phyloP scores from a whole-genome alignment of 2,797 vertebrate genomes.

The Amblyraja radiata region DNA sequence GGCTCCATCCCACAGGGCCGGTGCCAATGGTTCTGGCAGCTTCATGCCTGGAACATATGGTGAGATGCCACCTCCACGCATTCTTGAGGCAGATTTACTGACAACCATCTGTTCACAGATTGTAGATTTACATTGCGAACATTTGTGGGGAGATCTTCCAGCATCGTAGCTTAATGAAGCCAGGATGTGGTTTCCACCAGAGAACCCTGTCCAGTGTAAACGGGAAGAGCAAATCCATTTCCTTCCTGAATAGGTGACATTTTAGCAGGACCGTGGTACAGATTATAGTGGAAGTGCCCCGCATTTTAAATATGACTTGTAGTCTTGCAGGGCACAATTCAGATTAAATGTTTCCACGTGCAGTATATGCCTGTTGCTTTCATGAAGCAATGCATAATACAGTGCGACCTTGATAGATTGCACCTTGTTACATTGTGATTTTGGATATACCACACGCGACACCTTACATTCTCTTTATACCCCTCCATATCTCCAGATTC shows the following conservation, averaged over 20 bases:
- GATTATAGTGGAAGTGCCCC: not conserved
- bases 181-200: too few relatives aligned
- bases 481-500: too few relatives aligned
- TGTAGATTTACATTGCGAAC: not conserved
- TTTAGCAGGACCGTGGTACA: not conserved
- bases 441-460: too few relatives aligned
- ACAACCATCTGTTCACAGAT: not conserved
- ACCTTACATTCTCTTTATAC: too few relatives aligned
- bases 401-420: too few relatives aligned
- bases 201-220: not conserved
- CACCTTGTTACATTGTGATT: too few relatives aligned
- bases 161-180: not conserved
- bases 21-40: conserved; percentile 4
- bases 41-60: conserved; percentile 7
- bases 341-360: not conserved
- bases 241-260: not conserved
- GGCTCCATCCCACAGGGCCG: too few relatives aligned
- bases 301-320: not conserved
- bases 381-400: not conserved
- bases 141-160: not conserved
- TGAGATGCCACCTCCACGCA: not conserved
- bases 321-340: not conserved
- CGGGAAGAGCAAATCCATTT: too few relatives aligned
- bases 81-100: not conserved
- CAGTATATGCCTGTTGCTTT: not conserved